Percentiles rank a stretch among this genome's conserved stretches.
phyloP scores from a whole-genome alignment of 2,888 invertebrate genomes.

The Isoperla grammatica region DNA sequence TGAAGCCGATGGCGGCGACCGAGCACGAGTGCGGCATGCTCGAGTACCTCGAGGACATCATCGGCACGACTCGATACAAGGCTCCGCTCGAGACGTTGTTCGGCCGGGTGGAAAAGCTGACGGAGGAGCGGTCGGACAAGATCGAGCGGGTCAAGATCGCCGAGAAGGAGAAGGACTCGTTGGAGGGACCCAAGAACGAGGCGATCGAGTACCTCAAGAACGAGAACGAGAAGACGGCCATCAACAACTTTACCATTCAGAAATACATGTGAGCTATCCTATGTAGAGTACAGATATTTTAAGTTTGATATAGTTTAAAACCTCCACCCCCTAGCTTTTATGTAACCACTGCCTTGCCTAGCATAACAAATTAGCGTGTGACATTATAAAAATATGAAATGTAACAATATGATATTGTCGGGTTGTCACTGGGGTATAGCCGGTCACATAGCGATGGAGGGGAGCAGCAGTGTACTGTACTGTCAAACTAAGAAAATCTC shows the following conservation, averaged over 20 bases:
- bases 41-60: slow-evolving; percentile 97
- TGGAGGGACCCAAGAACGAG: slow-evolving; percentile 72
- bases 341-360: too few relatives aligned
- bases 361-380: too few relatives aligned
- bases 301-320: too few relatives aligned
- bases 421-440: too few relatives aligned
- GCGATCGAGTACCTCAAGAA: slow-evolving; percentile 70
- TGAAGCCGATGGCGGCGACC: slow-evolving; percentile 87
- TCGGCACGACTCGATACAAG: slow-evolving; percentile 82
- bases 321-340: not conserved
- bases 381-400: too few relatives aligned
- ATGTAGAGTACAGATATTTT: not conserved
- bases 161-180: slow-evolving; percentile 70
- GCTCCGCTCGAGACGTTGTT: slow-evolving; percentile 72
- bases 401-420: too few relatives aligned
- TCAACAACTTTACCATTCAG: slow-evolving; percentile 67
- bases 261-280: slow-evolving; percentile 57
- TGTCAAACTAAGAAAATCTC: too few relatives aligned
- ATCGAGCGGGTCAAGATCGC: slow-evolving; percentile 78
- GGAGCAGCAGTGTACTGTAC: too few relatives aligned
- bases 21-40: slow-evolving; percentile 94
- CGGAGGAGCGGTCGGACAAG: slow-evolving; percentile 71
- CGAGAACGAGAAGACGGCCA: slow-evolving; percentile 68
- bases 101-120: slow-evolving; percentile 64
- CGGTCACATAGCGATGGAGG: too few relatives aligned